Percentiles rank a stretch among this genome's conserved stretches.
Evolutionary conservation across 2,113 vertebrate genomes (phyloP).

Genomic region (Ammodytes dubius): DNA sequence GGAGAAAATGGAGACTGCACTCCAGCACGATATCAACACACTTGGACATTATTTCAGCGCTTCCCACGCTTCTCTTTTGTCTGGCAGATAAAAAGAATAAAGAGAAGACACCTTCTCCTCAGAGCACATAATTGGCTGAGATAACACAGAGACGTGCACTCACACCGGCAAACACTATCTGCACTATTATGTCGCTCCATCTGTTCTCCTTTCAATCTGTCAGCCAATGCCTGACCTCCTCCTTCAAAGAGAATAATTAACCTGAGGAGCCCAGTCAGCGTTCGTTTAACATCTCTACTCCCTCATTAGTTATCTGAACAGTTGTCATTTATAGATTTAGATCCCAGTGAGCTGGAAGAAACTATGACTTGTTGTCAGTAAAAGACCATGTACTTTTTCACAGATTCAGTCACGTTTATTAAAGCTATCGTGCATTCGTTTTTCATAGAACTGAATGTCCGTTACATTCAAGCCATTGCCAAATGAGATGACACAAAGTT

Average conservation of each 20-base stretch:
- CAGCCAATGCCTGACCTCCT: constrained; percentile 36
- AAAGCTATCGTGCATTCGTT: no score
- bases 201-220: constrained; percentile 38
- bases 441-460: no score
- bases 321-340: constrained; percentile 15
- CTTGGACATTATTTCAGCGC: constrained; percentile 18
- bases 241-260: constrained; percentile 62
- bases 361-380: neutral
- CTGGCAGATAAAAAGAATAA: constrained; percentile 27
- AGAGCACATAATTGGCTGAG: constrained; percentile 18
- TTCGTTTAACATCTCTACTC: constrained; percentile 31
- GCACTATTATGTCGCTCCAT: neutral
- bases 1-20: constrained; percentile 6
- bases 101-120: constrained; percentile 16
- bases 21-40: constrained; percentile 6
- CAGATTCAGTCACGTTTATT: no score
- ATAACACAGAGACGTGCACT: neutral
- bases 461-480: no score
- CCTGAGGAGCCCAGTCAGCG: constrained; percentile 13
- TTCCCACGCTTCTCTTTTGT: constrained; percentile 25
- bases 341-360: neutral
- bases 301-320: constrained; percentile 19
- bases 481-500: no score
- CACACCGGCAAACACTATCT: constrained; percentile 1
- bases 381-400: no score